Conservation (phyloP, 2,113 vertebrate genomes). For the Dasyornis broadbenti region DNA sequence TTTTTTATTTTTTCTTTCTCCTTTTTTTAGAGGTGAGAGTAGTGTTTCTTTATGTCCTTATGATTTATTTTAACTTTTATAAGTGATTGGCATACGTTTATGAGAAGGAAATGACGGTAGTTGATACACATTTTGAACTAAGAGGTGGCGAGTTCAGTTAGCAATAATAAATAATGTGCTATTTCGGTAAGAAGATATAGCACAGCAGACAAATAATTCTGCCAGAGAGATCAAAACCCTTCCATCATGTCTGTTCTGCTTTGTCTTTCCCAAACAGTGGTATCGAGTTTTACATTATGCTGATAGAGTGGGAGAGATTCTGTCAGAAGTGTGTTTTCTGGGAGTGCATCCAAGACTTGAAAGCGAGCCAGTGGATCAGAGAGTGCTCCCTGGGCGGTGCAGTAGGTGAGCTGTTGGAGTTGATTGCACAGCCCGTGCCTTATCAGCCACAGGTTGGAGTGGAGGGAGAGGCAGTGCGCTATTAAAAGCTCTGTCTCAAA, state of each 20-base stretch:
- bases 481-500: not conserved
- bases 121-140: not conserved
- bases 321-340: not conserved
- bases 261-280: not conserved
- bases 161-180: not conserved
- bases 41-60: not conserved
- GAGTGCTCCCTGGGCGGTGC: not conserved
- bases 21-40: fast-evolving
- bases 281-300: fast-evolving
- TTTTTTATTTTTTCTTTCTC: not conserved
- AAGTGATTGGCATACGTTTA: not conserved
- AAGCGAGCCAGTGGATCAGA: not conserved
- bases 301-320: not conserved
- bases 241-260: not conserved
- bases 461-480: not conserved
- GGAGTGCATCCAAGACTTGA: not conserved
- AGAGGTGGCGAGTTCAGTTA: not conserved
- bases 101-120: not conserved
- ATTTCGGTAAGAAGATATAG: not conserved
- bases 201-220: not conserved
- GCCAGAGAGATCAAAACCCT: not conserved
- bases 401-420: not conserved
- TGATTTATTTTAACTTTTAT: not conserved
- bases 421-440: not conserved
- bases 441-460: not conserved